Percentiles rank a stretch among this genome's conserved stretches.
Conservation (phyloP, 1,140 invertebrate species). For the Euwallacea fornicatus region DNA sequence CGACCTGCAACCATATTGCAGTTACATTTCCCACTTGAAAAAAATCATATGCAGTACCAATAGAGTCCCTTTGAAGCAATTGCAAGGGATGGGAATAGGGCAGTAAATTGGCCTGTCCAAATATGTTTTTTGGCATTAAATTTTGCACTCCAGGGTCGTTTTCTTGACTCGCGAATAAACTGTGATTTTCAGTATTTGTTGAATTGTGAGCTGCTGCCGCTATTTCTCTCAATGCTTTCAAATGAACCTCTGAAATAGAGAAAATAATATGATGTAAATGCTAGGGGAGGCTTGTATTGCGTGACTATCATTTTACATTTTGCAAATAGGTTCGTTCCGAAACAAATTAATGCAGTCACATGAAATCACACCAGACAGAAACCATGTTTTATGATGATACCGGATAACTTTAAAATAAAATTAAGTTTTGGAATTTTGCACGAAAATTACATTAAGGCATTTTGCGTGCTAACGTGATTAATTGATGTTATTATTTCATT, state of each 20-base stretch:
- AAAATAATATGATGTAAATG: slow-evolving; percentile 5
- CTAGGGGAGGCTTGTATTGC: background rate
- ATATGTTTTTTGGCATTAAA: slow-evolving; percentile 5
- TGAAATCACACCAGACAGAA: slow-evolving; percentile 10
- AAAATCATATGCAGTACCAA: background rate
- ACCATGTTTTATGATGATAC: slow-evolving; percentile 18
- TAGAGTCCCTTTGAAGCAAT: slow-evolving; percentile 3
- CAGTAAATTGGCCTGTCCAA: slow-evolving; percentile 13
- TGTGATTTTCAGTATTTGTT: background rate
- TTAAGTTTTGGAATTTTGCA: slow-evolving; percentile 27
- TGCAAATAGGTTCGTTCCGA: slow-evolving; percentile 21
- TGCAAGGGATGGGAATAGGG: slow-evolving; percentile 8
- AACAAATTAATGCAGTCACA: slow-evolving; percentile 28
- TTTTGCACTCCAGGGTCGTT: background rate
- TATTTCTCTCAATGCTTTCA: slow-evolving; percentile 14
- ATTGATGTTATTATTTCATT: too few species aligned
- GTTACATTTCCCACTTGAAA: too few species aligned
- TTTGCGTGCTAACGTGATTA: background rate
- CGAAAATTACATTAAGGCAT: slow-evolving; percentile 8
- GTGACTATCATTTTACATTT: slow-evolving; percentile 22
- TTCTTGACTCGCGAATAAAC: slow-evolving; percentile 11
- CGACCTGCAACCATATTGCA: too few species aligned
- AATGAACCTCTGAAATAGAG: slow-evolving; percentile 10
- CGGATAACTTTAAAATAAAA: slow-evolving; percentile 18
- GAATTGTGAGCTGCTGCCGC: background rate